These are phyloP conservation scores for Leptarthrus brevirostris DNA, from an alignment of 2,888 invertebrate genomes.

Conservation along the genomic window DNA sequence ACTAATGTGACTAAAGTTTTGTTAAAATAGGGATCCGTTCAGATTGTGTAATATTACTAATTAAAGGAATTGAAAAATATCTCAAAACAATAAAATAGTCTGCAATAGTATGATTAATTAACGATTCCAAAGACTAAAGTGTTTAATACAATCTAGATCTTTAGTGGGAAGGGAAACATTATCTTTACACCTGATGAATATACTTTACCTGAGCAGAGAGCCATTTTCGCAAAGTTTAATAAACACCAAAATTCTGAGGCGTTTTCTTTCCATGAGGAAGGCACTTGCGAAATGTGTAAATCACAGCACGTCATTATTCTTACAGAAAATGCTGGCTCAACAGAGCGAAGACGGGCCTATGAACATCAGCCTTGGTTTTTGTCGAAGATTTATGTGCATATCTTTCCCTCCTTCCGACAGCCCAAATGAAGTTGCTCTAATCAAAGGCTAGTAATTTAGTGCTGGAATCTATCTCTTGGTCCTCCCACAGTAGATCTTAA, in stretches of 20 bases:
- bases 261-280: slow-evolving; percentile 2
- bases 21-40: too few species aligned
- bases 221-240: too few species aligned
- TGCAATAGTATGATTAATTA: too few species aligned
- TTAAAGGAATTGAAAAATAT: too few species aligned
- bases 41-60: too few species aligned
- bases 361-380: slow-evolving; percentile 17
- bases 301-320: slow-evolving; percentile 32
- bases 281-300: slow-evolving; percentile 23
- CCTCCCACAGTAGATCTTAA: slow-evolving; percentile 17
- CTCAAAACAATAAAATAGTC: too few species aligned
- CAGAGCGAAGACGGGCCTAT: neutral
- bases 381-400: slow-evolving; percentile 7
- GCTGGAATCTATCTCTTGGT: slow-evolving; percentile 25
- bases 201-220: too few species aligned
- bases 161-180: too few species aligned
- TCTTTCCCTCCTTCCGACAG: neutral
- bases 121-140: too few species aligned
- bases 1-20: too few species aligned
- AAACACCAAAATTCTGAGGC: neutral
- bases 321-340: slow-evolving; percentile 24
- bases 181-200: too few species aligned
- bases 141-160: too few species aligned
- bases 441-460: slow-evolving; percentile 32
- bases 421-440: slow-evolving; percentile 29